Conservation (phyloP, 2,888 invertebrate genomes). For the Lacanobia oleracea region DNA sequence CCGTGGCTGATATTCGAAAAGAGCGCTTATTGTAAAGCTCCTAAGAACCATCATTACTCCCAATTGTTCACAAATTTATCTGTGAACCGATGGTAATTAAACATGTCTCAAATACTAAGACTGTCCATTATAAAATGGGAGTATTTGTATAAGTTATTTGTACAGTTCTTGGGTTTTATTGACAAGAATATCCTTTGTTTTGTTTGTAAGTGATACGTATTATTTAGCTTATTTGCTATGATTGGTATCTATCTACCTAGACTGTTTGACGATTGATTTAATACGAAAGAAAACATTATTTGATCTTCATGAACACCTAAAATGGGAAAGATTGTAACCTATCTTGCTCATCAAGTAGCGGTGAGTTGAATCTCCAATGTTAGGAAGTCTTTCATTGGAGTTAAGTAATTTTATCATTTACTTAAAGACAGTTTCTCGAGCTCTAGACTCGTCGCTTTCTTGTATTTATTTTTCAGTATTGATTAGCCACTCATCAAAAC, state of each 20-base stretch:
- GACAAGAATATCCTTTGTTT: conserved; percentile 33
- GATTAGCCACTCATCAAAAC: not conserved
- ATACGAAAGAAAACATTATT: not conserved
- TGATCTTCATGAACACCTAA: conserved; percentile 2
- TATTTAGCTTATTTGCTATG: conserved; percentile 23
- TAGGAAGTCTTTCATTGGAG: no score
- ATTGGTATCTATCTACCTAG: conserved; percentile 8
- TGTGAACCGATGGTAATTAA: not conserved
- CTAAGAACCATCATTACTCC: not conserved
- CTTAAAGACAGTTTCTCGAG: conserved; percentile 8
- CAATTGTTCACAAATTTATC: not conserved
- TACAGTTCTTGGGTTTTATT: conserved; percentile 23
- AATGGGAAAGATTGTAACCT: not conserved
- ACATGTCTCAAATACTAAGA: conserved; percentile 46
- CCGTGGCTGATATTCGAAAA: conserved; percentile 22
- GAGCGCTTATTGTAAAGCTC: conserved; percentile 15
- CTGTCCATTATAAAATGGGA: conserved; percentile 18
- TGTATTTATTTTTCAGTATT: conserved; percentile 14
- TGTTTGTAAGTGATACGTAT: conserved; percentile 31
- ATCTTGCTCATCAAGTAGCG: not conserved
- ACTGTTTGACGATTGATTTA: not conserved
- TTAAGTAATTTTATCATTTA: not conserved
- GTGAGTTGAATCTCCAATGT: not conserved
- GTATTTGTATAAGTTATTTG: conserved; percentile 32
- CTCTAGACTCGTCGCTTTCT: not conserved